phyloP scores from a whole-genome alignment of 2,888 invertebrate genomes.

The Zeuzera pyrina region DNA sequence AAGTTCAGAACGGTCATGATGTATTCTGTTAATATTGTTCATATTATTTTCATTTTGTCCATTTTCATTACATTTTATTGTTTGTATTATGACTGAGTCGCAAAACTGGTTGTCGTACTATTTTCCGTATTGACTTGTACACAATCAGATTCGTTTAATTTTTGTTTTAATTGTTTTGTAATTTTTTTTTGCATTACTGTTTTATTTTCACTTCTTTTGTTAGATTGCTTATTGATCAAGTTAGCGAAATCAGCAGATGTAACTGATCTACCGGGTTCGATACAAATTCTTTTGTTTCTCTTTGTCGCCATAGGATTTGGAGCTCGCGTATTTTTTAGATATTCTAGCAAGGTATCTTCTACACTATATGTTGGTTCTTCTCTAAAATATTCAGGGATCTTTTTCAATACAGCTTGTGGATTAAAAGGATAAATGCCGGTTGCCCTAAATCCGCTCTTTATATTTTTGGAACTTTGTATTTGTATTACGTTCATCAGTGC shows the following conservation, averaged over 20 bases:
- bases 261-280: conserved; percentile 8
- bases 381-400: neutral
- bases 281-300: conserved; percentile 8
- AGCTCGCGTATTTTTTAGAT: conserved; percentile 6
- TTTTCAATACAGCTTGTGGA: conserved; percentile 5
- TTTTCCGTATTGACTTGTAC: no score
- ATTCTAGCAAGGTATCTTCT: conserved; percentile 6
- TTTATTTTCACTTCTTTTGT: neutral
- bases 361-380: conserved; percentile 4
- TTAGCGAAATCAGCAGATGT: conserved; percentile 6
- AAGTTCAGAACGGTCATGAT: no score
- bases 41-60: no score
- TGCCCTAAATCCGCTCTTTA: conserved; percentile 9
- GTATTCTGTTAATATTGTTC: no score
- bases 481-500: neutral
- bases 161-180: no score
- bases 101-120: no score
- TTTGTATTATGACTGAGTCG: no score
- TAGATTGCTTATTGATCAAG: neutral
- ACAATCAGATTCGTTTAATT: no score
- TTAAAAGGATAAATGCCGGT: conserved; percentile 6
- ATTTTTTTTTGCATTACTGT: neutral
- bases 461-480: conserved; percentile 11
- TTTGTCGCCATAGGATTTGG: conserved; percentile 5
- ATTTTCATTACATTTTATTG: no score